These are phyloP conservation scores for Lineus longissimus DNA, from an alignment of 1,140 invertebrate genomes.

Conservation along the genomic window DNA sequence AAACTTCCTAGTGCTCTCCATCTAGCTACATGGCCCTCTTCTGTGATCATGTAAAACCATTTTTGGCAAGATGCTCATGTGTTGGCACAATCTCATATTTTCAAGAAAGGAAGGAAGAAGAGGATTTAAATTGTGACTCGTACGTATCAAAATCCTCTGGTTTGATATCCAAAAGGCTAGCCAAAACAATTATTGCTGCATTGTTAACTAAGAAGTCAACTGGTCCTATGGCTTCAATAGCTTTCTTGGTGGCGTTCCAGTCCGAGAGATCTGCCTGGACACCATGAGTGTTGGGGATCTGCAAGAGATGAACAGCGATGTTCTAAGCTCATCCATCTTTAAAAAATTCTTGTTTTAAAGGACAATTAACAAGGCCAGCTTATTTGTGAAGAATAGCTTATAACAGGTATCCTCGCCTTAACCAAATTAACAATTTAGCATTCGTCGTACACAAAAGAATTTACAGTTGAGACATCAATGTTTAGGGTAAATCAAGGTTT, in stretches of 20 bases:
- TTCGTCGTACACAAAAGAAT: too few species aligned
- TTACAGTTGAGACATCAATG: neutral
- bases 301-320: slow-evolving; percentile 6
- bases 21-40: too few species aligned
- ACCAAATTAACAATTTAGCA: too few species aligned
- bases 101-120: too few species aligned
- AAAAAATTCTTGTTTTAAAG: neutral
- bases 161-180: slow-evolving; percentile 63
- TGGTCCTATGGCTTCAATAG: slow-evolving; percentile 56
- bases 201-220: slow-evolving; percentile 80
- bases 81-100: too few species aligned
- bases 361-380: slow-evolving; percentile 1
- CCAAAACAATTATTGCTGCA: slow-evolving; percentile 64
- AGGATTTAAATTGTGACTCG: neutral
- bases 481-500: neutral
- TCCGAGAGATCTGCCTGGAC: slow-evolving; percentile 67
- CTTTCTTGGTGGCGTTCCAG: slow-evolving; percentile 69
- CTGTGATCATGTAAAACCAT: too few species aligned
- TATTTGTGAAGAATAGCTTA: neutral
- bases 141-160: slow-evolving; percentile 64
- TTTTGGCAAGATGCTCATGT: too few species aligned
- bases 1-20: too few species aligned
- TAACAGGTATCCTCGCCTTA: neutral
- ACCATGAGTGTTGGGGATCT: slow-evolving; percentile 62
- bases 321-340: neutral